Evolutionary conservation across 1,140 invertebrate species (phyloP).

Genomic region (Zaprionus ornatus): DNA sequence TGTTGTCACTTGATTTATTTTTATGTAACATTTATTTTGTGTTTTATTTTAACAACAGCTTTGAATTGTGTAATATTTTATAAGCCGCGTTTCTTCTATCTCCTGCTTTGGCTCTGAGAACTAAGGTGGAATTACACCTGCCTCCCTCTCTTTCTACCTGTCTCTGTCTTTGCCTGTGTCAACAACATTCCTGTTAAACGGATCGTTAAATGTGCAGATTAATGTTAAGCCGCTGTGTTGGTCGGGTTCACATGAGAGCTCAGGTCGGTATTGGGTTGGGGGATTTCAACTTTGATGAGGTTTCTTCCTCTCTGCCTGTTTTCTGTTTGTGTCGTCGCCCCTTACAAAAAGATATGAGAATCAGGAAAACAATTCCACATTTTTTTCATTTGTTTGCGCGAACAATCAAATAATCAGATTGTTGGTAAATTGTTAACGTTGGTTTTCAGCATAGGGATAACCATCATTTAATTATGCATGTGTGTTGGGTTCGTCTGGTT

Average conservation of each 20-base stretch:
- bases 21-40: background rate
- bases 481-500: background rate
- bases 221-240: slow-evolving; percentile 45
- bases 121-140: background rate
- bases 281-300: slow-evolving; percentile 22
- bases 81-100: background rate
- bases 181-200: slow-evolving; percentile 52
- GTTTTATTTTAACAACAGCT: background rate
- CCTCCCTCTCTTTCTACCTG: background rate
- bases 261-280: background rate
- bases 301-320: slow-evolving; percentile 21
- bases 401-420: slow-evolving; percentile 6
- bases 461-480: background rate
- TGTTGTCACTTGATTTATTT: background rate
- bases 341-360: slow-evolving; percentile 1
- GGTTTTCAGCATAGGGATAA: background rate
- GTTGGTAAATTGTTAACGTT: background rate
- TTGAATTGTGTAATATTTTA: background rate
- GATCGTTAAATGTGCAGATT: slow-evolving; percentile 60
- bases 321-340: slow-evolving; percentile 15
- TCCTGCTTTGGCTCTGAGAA: background rate
- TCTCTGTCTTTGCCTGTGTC: slow-evolving; percentile 8
- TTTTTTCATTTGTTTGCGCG: background rate
- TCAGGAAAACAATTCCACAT: background rate
- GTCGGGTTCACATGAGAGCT: slow-evolving; percentile 1